Evolutionary conservation across 2,113 vertebrate genomes (phyloP).

Genomic region (Coturnix japonica): DNA sequence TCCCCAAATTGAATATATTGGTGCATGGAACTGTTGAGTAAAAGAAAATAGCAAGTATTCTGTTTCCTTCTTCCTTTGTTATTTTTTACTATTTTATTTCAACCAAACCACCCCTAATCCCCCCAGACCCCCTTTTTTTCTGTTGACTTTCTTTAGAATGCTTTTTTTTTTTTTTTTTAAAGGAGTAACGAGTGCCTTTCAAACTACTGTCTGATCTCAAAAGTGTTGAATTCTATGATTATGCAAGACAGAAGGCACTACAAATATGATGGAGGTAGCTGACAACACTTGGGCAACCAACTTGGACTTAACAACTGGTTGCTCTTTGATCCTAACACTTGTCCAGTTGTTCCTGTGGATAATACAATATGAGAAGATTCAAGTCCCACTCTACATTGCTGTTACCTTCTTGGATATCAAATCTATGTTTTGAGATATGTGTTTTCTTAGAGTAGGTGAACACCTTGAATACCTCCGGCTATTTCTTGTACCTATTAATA

Average conservation of each 20-base stretch:
- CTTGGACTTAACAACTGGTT: not conserved
- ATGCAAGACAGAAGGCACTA: not conserved
- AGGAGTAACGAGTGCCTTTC: not conserved
- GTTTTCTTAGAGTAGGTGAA: not conserved
- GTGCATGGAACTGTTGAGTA: not conserved
- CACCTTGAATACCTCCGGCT: not conserved
- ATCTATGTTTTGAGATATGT: not conserved
- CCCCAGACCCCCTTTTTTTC: no score
- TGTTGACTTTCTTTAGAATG: not conserved
- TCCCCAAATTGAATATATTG: not conserved
- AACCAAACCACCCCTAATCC: fast-evolving
- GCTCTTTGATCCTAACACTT: not conserved
- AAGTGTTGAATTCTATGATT: not conserved
- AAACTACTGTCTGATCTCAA: not conserved
- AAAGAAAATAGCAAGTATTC: not conserved
- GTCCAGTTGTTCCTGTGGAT: not conserved
- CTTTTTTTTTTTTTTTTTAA: not conserved
- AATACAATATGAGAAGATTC: not conserved
- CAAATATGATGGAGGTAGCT: not conserved
- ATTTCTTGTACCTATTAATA: not conserved
- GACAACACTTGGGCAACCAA: not conserved
- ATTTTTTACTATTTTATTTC: not conserved
- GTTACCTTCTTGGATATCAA: not conserved
- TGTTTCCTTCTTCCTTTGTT: not conserved
- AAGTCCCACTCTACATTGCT: not conserved